Evolutionary conservation across 2,888 invertebrate genomes (phyloP), one percentile per base, ranked within the genome.

Genomic region (Nomada fabriciana): DNA sequence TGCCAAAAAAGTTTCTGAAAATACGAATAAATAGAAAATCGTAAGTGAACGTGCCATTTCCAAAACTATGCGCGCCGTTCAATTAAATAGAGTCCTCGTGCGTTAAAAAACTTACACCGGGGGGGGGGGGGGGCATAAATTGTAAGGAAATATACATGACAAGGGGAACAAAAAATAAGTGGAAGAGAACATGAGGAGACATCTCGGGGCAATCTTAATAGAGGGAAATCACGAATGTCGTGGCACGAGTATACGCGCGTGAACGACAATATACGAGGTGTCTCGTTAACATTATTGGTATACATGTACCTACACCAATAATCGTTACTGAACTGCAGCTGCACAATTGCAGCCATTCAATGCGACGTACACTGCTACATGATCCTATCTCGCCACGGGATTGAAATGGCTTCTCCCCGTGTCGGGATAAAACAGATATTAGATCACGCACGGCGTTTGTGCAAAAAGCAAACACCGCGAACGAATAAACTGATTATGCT

Each of bases 211-310:
- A 64, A 60, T 60, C 29, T 69, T 82, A 78, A 82, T 71, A 63
- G 75, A 64, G 70, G 69, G 72, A 67, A 69, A 67, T 81, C 71
- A 65, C 64, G 69, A 71, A 82, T 52, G 68, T 71, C 25, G 74
- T 23, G 36, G 74, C 23, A 50, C 65, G 67, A 47, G 47, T 68
- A 57, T 60, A 52, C 53, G 68, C 53, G 76, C 67, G 72, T 57
- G 79, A 69, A 82, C 71, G 57, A 71, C 76, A 47, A 84, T 80
- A 50, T 84, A 83, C 83, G 80, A 80, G 80, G 76, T 84, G 77
- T 84, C 84, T 83, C 80, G 84, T 84, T 84, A 83, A 84, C 84
- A 80, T 83, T 83, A 84, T 83, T 83, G 80, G 84, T 83, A 82
- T 82, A 83, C 83, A 79, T 75, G 83, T 69, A 77, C 80, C 76